These are phyloP conservation scores for Agrotis puta DNA, from an alignment of 2,888 invertebrate species.

Conservation along the genomic window DNA sequence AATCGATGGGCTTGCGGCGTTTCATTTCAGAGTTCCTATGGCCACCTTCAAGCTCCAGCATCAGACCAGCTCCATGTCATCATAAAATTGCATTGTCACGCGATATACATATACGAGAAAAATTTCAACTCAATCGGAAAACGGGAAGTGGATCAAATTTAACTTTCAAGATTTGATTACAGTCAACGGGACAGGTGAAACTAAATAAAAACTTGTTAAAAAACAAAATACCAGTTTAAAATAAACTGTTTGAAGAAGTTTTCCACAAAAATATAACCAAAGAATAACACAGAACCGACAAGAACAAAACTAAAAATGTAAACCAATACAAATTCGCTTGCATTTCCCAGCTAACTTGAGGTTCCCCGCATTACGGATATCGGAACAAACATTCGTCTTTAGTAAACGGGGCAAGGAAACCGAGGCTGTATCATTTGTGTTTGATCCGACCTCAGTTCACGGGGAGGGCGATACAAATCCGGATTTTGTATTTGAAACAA, in stretches of 20 bases:
- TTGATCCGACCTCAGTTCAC: slow-evolving; percentile 26
- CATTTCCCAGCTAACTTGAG: slow-evolving; percentile 20
- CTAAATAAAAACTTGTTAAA: too few species aligned
- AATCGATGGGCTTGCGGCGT: too few species aligned
- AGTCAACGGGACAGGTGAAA: too few species aligned
- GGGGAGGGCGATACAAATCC: slow-evolving; percentile 1
- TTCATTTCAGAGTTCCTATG: too few species aligned
- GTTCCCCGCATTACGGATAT: slow-evolving; percentile 29
- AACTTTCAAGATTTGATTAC: too few species aligned
- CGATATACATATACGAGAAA: too few species aligned
- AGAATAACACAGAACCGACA: not conserved
- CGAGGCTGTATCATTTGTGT: slow-evolving; percentile 44
- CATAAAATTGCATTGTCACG: too few species aligned
- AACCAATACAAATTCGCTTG: slow-evolving; percentile 17
- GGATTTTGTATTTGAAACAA: slow-evolving; percentile 8
- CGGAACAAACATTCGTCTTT: slow-evolving; percentile 45
- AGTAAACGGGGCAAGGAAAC: slow-evolving; percentile 30
- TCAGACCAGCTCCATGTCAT: too few species aligned
- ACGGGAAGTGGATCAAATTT: too few species aligned
- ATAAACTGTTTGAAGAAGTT: not conserved
- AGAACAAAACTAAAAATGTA: not conserved
- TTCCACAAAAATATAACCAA: not conserved
- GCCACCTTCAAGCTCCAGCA: too few species aligned
- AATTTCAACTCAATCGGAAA: too few species aligned
- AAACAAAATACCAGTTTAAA: too few species aligned